Percentiles rank a stretch among this genome's conserved stretches.
Conservation (phyloP, 2,888 invertebrate genomes). For the Sericinus montela region DNA sequence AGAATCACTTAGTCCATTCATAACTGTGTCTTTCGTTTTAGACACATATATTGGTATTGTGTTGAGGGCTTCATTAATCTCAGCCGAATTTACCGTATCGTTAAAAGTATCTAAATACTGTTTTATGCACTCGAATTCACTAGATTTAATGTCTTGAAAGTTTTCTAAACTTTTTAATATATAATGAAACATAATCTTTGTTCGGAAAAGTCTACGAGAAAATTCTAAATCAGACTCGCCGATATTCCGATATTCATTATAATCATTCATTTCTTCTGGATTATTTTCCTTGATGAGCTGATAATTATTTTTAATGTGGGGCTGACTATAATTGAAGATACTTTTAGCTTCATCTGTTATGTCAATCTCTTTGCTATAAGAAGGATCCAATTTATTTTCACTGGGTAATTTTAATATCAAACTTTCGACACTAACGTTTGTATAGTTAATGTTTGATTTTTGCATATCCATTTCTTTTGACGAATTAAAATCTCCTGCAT, state of each 20-base stretch:
- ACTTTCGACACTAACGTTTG: not conserved
- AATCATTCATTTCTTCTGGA: not conserved
- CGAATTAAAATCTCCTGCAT: not conserved
- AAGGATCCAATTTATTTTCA: not conserved
- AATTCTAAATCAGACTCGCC: not conserved
- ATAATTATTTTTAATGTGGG: not conserved
- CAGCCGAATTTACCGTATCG: no score
- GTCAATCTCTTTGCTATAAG: not conserved
- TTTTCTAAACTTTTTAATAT: slow-evolving; percentile 8
- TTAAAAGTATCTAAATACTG: not conserved
- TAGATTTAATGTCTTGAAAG: not conserved
- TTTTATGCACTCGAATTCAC: no score
- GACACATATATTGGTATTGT: not conserved
- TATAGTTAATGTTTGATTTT: not conserved
- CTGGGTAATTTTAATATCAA: not conserved
- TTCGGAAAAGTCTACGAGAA: not conserved
- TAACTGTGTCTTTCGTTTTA: not conserved
- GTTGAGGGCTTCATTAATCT: no score
- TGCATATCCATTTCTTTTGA: not conserved
- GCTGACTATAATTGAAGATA: not conserved
- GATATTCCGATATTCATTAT: not conserved
- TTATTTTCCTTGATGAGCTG: not conserved
- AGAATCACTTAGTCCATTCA: not conserved
- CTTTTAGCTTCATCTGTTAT: not conserved
- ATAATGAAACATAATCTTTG: not conserved